Percentiles rank a stretch among this genome's conserved stretches.
phyloP scores from a whole-genome alignment of 2,888 invertebrate genomes.

The Frankliniella intonsa region DNA sequence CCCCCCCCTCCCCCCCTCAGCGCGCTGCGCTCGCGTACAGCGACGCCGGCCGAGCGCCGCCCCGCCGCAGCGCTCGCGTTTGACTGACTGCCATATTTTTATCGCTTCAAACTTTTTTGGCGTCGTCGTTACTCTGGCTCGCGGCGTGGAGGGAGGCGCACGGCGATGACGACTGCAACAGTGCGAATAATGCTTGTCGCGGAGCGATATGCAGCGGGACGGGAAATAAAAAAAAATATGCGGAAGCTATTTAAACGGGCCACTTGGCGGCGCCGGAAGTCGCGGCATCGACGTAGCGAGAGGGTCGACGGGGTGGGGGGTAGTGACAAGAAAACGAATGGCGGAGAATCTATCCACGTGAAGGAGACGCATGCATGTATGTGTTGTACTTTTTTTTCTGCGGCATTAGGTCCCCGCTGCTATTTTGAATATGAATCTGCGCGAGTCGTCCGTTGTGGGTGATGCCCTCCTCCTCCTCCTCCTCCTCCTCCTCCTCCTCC shows the following conservation, averaged over 20 bases:
- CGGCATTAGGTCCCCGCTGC: not conserved
- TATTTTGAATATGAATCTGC: conserved; percentile 13
- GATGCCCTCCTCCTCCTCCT: not conserved
- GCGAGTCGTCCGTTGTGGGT: not conserved
- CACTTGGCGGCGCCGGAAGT: conserved; percentile 7
- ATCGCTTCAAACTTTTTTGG: too few relatives aligned
- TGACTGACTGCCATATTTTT: too few relatives aligned
- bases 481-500: not conserved
- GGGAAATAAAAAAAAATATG: not conserved
- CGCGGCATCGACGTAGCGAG: not conserved
- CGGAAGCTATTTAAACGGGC: conserved; percentile 1
- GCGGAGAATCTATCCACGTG: not conserved
- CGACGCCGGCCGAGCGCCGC: too few relatives aligned
- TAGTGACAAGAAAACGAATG: not conserved
- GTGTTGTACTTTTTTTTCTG: not conserved
- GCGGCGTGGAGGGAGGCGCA: too few relatives aligned
- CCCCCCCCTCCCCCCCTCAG: too few relatives aligned
- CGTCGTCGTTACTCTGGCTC: too few relatives aligned
- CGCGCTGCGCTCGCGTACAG: too few relatives aligned
- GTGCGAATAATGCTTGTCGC: too few relatives aligned
- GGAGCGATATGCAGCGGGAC: too few relatives aligned
- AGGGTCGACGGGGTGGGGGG: not conserved
- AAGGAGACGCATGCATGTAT: not conserved
- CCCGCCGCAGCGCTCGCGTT: too few relatives aligned
- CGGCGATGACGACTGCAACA: too few relatives aligned